A percentile compares a stretch with the other conserved stretches of the same genome.
These are phyloP conservation scores for Chrysolina oricalcia DNA, from an alignment of 2,888 invertebrate species.

Conservation along the genomic window DNA sequence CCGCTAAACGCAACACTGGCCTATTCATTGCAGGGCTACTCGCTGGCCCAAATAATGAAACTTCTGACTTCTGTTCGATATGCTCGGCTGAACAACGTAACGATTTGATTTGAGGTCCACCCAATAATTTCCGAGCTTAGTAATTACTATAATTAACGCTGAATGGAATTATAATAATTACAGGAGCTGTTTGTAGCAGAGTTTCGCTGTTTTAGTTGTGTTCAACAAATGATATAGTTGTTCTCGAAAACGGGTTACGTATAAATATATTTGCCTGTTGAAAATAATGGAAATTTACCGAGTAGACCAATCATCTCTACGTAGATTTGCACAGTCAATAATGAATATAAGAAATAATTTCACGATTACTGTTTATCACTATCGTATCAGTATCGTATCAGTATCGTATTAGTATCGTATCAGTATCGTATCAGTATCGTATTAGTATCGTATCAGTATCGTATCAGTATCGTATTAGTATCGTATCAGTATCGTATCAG, in stretches of 20 bases:
- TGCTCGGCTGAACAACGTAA: constrained; percentile 8
- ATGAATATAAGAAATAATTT: no score
- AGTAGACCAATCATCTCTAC: no score
- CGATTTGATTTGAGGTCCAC: constrained; percentile 19
- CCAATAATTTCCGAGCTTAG: constrained; percentile 2
- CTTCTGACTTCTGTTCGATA: constrained; percentile 17
- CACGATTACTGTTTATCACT: no score
- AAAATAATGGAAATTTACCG: neutral
- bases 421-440: no score
- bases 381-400: no score
- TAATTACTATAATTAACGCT: constrained; percentile 12
- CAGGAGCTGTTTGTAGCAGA: neutral
- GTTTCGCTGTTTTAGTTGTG: neutral
- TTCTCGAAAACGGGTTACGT: neutral
- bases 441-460: no score
- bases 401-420: no score
- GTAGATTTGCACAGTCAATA: no score
- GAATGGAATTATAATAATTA: constrained; percentile 15
- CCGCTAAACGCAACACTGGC: neutral
- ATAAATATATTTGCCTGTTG: neutral
- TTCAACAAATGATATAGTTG: neutral
- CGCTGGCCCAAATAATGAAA: constrained; percentile 9
- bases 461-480: no score
- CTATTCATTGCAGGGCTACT: neutral
- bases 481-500: no score